A percentile compares a stretch with the other conserved stretches of the same genome.
Conservation (phyloP, 2,888 invertebrate species). For the Paralinhomoeus sp. region DNA sequence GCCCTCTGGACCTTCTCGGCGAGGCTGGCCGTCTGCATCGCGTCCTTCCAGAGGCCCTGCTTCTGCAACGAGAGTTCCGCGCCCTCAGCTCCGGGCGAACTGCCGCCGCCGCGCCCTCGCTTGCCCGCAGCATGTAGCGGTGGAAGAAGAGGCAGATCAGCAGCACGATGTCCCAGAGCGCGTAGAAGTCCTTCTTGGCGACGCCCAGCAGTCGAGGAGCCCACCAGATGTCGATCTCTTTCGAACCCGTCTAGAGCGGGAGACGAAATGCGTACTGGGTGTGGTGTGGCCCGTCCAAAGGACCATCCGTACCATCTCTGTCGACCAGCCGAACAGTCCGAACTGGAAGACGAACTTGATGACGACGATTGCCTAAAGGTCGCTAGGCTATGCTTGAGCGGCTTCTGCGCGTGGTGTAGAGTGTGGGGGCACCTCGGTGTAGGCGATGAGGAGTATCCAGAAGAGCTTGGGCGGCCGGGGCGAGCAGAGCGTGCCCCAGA, state of each 20-base stretch:
- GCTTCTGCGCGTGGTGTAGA: no score
- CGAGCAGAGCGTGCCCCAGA: constrained; percentile 87
- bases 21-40: neutral
- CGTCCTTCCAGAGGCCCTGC: constrained; percentile 69
- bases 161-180: constrained; percentile 64
- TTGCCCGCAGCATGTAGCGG: constrained; percentile 64
- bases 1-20: neutral
- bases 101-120: no score
- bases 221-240: constrained; percentile 41
- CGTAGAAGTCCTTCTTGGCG: constrained; percentile 58
- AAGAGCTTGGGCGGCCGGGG: constrained; percentile 90
- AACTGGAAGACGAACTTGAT: constrained; percentile 94
- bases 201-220: constrained; percentile 76
- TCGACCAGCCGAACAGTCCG: constrained; percentile 69
- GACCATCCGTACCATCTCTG: constrained; percentile 19
- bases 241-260: constrained; percentile 31
- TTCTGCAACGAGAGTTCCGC: no score
- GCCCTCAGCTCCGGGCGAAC: no score
- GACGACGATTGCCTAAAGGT: constrained; percentile 55
- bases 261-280: neutral
- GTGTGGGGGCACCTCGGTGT: constrained; percentile 52
- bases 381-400: no score
- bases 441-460: constrained; percentile 92
- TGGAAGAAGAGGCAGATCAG: constrained; percentile 84
- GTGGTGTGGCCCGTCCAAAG: neutral